A percentile compares a stretch with the other conserved stretches of the same genome.
Evolutionary conservation across 2,888 invertebrate species (phyloP).

Genomic region (Megalurothrips usitatus): DNA sequence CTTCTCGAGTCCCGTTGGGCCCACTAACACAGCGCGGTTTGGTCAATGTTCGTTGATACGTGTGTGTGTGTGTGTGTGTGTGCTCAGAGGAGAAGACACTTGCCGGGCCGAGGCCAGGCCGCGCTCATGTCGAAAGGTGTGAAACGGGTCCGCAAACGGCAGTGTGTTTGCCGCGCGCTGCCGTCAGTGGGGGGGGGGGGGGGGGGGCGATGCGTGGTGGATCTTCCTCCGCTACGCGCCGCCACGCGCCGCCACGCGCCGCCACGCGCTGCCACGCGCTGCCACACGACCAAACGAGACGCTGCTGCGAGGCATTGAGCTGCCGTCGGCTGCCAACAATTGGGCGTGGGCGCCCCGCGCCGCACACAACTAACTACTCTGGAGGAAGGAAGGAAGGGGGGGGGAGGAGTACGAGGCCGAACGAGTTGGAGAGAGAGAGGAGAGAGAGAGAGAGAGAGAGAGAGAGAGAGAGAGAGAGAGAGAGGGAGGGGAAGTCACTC

Average conservation of each 20-base stretch:
- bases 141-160: background rate
- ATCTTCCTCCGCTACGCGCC: background rate
- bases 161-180: background rate
- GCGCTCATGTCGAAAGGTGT: background rate
- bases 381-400: background rate
- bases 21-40: too few relatives aligned
- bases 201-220: background rate
- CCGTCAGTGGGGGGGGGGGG: background rate
- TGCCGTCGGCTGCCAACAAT: background rate
- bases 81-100: too few relatives aligned
- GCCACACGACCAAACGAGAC: background rate
- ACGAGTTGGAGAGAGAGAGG: background rate
- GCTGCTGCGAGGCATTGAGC: background rate
- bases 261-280: background rate
- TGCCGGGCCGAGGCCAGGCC: too few relatives aligned
- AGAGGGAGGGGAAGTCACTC: too few relatives aligned
- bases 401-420: too few relatives aligned
- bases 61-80: too few relatives aligned
- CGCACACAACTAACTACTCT: background rate
- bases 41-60: too few relatives aligned
- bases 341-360: conserved; percentile 6
- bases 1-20: too few relatives aligned
- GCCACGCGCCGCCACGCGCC: conserved; percentile 11
- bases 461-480: background rate
- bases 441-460: background rate